Evolutionary conservation across 2,888 invertebrate genomes (phyloP).

Genomic region (Blastobasis lacticolella): DNA sequence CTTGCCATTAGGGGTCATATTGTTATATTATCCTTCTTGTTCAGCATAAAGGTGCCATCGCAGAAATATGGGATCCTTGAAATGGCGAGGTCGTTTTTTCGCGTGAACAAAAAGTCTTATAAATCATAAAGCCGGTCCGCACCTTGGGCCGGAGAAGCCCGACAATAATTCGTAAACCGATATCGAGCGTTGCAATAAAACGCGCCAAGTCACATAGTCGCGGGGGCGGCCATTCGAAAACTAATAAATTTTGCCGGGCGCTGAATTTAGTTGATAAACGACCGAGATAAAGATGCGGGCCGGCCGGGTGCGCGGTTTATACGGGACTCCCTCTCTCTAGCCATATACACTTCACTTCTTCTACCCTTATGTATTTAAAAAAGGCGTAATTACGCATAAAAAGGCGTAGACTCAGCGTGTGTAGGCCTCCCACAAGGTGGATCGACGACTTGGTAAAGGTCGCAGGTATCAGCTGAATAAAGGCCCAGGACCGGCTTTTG

Average conservation of each 20-base stretch:
- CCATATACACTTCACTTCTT: too few species aligned
- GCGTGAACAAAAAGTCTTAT: slow-evolving; percentile 22
- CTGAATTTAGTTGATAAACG: slow-evolving; percentile 69
- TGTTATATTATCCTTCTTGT: slow-evolving; percentile 38
- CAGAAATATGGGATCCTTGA: slow-evolving; percentile 3
- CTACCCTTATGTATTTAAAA: too few species aligned
- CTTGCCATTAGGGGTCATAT: slow-evolving; percentile 47
- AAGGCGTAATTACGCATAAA: too few species aligned
- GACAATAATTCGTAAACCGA: slow-evolving; percentile 38
- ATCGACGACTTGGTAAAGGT: too few species aligned
- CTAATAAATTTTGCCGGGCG: slow-evolving; percentile 62
- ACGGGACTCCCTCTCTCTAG: too few species aligned
- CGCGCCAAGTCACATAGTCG: slow-evolving; percentile 41
- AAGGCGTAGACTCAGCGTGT: too few species aligned
- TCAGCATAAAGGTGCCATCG: slow-evolving; percentile 1
- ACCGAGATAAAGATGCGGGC: slow-evolving; percentile 49
- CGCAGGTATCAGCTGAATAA: too few species aligned
- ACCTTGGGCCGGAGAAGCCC: slow-evolving; percentile 21
- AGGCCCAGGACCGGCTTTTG: too few species aligned
- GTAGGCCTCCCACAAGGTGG: too few species aligned
- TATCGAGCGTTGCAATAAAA: slow-evolving; percentile 41
- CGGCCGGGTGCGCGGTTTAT: slow-evolving; percentile 24
- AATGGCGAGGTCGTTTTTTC: slow-evolving; percentile 14
- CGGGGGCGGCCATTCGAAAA: slow-evolving; percentile 56
- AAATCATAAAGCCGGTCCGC: slow-evolving; percentile 25